Conservation (phyloP, 2,888 invertebrate species). For the Alviniconcha strummeri region DNA sequence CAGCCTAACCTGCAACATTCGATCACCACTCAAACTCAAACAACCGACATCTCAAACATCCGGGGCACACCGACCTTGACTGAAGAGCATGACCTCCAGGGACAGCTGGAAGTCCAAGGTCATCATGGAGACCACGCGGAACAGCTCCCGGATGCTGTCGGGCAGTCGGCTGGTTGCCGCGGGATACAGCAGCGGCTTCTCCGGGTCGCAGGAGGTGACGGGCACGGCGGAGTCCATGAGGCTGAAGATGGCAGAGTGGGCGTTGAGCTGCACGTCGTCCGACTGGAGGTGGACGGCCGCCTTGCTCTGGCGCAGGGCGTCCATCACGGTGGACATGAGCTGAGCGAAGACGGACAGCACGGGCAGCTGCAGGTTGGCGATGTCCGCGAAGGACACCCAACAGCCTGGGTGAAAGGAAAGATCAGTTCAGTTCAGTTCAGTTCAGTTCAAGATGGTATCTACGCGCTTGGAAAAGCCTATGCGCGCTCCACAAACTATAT, state of each 20-base stretch:
- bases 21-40: too few species aligned
- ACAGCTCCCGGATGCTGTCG: constrained; percentile 64
- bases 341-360: constrained; percentile 68
- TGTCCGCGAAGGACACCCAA: constrained; percentile 69
- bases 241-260: constrained; percentile 64
- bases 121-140: constrained; percentile 64
- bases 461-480: too few species aligned
- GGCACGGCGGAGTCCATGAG: constrained; percentile 59
- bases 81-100: constrained; percentile 66
- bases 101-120: constrained; percentile 62
- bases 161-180: constrained; percentile 63
- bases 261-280: constrained; percentile 64
- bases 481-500: too few species aligned
- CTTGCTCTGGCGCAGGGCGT: constrained; percentile 62
- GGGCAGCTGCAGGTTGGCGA: constrained; percentile 58
- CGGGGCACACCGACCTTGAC: constrained; percentile 61
- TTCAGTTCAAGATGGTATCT: too few species aligned
- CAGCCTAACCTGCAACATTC: not conserved
- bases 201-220: constrained; percentile 61
- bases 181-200: constrained; percentile 63
- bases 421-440: too few species aligned
- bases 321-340: constrained; percentile 62
- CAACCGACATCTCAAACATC: too few species aligned
- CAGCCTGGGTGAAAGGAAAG: constrained; percentile 51
- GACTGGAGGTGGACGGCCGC: constrained; percentile 59